phyloP scores from a whole-genome alignment of 2,888 invertebrate genomes.

The Tribolium freemani region DNA sequence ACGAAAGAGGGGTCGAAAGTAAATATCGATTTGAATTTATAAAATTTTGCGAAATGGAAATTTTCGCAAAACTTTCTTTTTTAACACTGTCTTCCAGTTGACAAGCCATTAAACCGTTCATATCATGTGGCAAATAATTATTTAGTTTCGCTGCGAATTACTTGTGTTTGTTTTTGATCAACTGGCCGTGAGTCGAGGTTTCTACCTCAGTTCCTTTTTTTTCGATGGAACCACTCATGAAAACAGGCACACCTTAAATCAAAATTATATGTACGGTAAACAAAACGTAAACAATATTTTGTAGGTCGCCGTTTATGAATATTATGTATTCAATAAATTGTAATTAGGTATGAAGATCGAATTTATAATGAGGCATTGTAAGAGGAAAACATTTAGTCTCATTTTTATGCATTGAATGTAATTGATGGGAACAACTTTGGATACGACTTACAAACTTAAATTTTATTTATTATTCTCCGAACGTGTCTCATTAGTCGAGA shows the following conservation, averaged over 20 bases:
- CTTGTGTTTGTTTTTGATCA: constrained; percentile 40
- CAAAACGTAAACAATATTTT: constrained; percentile 32
- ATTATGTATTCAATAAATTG: constrained; percentile 25
- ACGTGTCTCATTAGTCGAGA: not conserved
- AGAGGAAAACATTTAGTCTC: constrained; percentile 9
- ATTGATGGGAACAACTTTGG: constrained; percentile 10
- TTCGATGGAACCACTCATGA: constrained; percentile 7
- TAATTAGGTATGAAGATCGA: constrained; percentile 27
- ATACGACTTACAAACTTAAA: not conserved
- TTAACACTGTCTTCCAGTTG: constrained; percentile 33
- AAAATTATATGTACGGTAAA: constrained; percentile 7
- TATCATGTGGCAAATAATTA: constrained; percentile 36
- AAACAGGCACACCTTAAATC: constrained; percentile 30
- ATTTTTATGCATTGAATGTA: constrained; percentile 7
- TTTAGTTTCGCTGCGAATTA: constrained; percentile 34
- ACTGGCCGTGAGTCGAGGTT: constrained; percentile 25
- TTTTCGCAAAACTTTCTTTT: constrained; percentile 23
- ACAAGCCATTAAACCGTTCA: constrained; percentile 37
- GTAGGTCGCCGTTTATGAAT: constrained; percentile 27
- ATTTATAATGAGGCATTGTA: constrained; percentile 29
- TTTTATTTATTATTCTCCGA: not conserved
- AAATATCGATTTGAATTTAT: constrained; percentile 19
- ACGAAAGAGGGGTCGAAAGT: constrained; percentile 7
- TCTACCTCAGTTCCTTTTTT: constrained; percentile 6
- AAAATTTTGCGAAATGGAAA: constrained; percentile 26